Evolutionary conservation across 2,888 invertebrate species (phyloP), one percentile per base, ranked within the genome.

Genomic region (Polylopha cassiicola): DNA sequence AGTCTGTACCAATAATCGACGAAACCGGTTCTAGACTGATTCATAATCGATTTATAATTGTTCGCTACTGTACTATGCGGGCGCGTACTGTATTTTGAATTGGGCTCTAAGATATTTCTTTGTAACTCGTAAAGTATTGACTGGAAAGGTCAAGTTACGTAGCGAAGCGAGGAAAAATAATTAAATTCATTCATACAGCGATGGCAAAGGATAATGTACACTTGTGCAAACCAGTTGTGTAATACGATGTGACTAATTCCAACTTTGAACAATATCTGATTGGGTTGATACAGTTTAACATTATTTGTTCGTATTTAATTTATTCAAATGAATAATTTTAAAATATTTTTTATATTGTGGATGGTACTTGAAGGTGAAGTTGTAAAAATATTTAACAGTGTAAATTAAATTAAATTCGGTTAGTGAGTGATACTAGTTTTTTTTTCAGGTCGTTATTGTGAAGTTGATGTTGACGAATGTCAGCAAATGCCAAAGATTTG

Each of bases 401-500:
- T 3, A 11, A 27, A 27, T 22, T 9, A 10, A 17, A 3, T 16
- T 2, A 7, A 11, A 27, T 4, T 16, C 9, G 1, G 15, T 9
- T 18, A 15, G 10, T 10, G n/a, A 15, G 5, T 14, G 18, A 9
- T 21, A 2, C 10, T 42, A 10, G 21, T 31, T 34, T 44, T 36
- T 45, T 55, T 39, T 43, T 63, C 58, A 87, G 89, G 89, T 6
- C 76, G 85, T 14, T 79, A 78, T 39, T 89, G 89, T 47, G 87
- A 87, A 50, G 53, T 78, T 37, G 95, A 95, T 63, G 87, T 95
- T 8, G 89, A 95, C 63, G 95, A 95, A 69, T 94, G 94, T 67
- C 50, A 58, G 28, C 84, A 85, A 27, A 79, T 79, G 24, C 85
- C 80, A 26, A 87, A 89, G 37, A 87, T 92, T 46, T 95, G 95